These are phyloP conservation scores for Nyleta sp. DNA, from an alignment of 2,888 invertebrate genomes.

Conservation along the genomic window DNA sequence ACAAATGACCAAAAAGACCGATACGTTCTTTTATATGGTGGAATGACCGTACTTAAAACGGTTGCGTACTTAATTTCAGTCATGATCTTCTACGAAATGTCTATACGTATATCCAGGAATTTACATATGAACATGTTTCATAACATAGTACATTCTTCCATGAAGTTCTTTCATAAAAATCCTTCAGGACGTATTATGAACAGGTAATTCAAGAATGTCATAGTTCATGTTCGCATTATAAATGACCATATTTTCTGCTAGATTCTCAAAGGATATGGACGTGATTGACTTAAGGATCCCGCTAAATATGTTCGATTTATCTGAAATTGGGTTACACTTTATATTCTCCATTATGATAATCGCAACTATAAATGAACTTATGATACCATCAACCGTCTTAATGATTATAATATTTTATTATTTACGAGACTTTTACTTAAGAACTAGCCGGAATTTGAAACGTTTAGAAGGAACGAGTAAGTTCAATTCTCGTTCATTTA, in stretches of 20 bases:
- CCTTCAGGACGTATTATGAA: conserved; percentile 92
- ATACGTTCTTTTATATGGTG: conserved; percentile 84
- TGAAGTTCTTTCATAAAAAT: conserved; percentile 94
- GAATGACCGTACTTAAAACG: conserved; percentile 79
- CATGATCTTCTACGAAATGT: conserved; percentile 85
- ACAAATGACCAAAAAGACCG: conserved; percentile 80
- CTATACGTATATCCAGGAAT: conserved; percentile 89
- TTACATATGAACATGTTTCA: conserved; percentile 93
- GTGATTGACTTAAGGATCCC: conserved; percentile 86
- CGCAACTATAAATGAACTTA: conserved; percentile 86
- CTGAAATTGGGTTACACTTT: conserved; percentile 85
- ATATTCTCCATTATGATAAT: conserved; percentile 85
- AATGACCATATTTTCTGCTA: too few species aligned
- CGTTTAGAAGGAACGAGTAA: conserved; percentile 72
- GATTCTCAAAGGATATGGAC: conserved; percentile 95
- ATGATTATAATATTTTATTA: conserved; percentile 89
- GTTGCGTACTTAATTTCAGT: conserved; percentile 81
- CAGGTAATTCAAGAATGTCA: conserved; percentile 84
- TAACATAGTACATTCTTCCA: conserved; percentile 90
- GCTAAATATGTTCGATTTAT: conserved; percentile 85
- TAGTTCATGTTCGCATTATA: too few species aligned
- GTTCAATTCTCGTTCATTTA: too few species aligned
- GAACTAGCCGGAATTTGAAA: conserved; percentile 81
- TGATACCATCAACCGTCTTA: conserved; percentile 86
- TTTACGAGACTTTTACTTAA: conserved; percentile 89